phyloP scores from a whole-genome alignment of 2,888 invertebrate species.

The Drosophila robusta region DNA sequence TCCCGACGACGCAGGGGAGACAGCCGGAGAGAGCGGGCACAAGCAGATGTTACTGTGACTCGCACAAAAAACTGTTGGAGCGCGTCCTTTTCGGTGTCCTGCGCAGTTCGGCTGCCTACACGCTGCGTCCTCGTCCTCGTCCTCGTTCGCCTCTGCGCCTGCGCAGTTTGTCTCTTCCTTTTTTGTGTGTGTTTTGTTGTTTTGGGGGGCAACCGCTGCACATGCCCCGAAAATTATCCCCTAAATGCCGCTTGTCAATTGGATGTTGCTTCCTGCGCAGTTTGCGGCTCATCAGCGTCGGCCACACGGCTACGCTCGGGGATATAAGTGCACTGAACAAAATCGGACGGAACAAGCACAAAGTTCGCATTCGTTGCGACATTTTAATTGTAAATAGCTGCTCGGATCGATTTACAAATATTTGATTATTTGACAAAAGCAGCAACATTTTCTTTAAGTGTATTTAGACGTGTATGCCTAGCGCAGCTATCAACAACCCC shows the following conservation, averaged over 20 bases:
- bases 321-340: slow-evolving; percentile 27
- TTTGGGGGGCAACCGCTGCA: slow-evolving; percentile 53
- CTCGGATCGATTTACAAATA: too few species aligned
- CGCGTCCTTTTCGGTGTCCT: slow-evolving; percentile 59
- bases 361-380: too few species aligned
- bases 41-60: slow-evolving; percentile 52
- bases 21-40: background rate
- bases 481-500: slow-evolving; percentile 44
- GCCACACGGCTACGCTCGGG: slow-evolving; percentile 24
- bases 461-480: slow-evolving; percentile 11
- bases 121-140: slow-evolving; percentile 29
- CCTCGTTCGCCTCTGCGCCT: slow-evolving; percentile 17
- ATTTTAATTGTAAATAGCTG: too few species aligned
- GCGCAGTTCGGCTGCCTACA: slow-evolving; percentile 58
- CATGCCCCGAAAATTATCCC: slow-evolving; percentile 78
- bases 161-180: slow-evolving; percentile 32
- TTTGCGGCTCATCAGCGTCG: slow-evolving; percentile 80
- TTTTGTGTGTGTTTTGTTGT: slow-evolving; percentile 9
- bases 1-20: slow-evolving; percentile 1
- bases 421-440: background rate
- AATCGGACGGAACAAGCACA: background rate
- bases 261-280: slow-evolving; percentile 73
- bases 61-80: slow-evolving; percentile 70
- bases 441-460: slow-evolving; percentile 21
- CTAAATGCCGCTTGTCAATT: slow-evolving; percentile 76